Evolutionary conservation across 2,113 vertebrate species (phyloP).

Genomic region (Malurus alboscapulatus): DNA sequence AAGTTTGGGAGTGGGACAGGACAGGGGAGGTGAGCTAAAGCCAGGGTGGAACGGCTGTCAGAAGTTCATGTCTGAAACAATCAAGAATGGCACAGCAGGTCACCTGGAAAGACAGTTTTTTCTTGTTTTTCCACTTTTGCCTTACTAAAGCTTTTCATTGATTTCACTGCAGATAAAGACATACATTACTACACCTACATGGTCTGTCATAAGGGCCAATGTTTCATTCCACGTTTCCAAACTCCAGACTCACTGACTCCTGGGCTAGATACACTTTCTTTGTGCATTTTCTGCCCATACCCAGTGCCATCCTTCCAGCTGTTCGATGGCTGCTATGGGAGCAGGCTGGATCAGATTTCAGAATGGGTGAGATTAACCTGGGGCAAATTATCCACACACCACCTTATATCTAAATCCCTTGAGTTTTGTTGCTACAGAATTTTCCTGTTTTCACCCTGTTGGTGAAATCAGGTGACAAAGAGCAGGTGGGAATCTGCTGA

Average conservation of each 20-base stretch:
- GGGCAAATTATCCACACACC: neutral
- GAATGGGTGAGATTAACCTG: neutral
- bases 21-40: neutral
- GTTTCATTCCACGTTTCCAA: neutral
- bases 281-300: neutral
- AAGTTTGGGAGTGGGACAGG: neutral
- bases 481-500: neutral
- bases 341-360: neutral
- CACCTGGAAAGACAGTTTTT: constrained; percentile 23
- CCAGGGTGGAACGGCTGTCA: neutral
- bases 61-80: constrained; percentile 3
- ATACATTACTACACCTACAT: neutral
- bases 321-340: accelerated
- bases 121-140: constrained; percentile 11
- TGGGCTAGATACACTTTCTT: neutral
- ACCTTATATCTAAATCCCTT: neutral
- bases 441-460: neutral
- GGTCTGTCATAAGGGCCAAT: neutral
- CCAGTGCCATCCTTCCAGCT: neutral
- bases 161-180: constrained; percentile 24
- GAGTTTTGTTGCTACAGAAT: neutral
- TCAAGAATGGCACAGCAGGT: neutral
- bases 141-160: constrained; percentile 9
- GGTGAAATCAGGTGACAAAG: neutral
- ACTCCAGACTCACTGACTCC: neutral